Conservation (phyloP, 1,140 invertebrate genomes). For the Amyelois transitella region DNA sequence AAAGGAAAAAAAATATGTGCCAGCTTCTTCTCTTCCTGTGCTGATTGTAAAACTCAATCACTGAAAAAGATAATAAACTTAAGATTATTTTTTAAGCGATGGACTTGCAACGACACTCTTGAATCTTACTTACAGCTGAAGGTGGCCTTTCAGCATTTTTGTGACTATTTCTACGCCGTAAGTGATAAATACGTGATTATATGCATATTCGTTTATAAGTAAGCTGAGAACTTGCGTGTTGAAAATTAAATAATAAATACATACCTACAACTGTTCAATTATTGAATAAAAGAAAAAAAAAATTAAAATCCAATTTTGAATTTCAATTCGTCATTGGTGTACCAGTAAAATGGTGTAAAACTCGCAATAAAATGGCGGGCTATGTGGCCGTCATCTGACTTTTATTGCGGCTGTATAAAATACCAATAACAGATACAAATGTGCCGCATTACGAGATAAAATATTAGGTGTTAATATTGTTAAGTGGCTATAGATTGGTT, state of each 20-base stretch:
- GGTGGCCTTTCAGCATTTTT: no score
- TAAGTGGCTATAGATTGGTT: no score
- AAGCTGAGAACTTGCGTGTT: not conserved
- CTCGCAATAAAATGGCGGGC: conserved; percentile 23
- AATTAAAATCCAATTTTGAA: no score
- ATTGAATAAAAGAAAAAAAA: no score
- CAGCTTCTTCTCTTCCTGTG: no score
- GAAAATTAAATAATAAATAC: conserved; percentile 18
- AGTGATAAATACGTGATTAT: not conserved
- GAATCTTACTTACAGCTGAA: no score
- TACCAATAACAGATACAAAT: conserved; percentile 15
- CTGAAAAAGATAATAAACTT: no score
- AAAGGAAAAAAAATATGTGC: no score
- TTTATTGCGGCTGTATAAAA: conserved; percentile 29
- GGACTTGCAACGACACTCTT: no score
- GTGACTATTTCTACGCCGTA: no score
- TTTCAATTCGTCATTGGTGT: not conserved
- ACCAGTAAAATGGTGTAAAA: conserved; percentile 23
- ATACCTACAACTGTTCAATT: conserved; percentile 2
- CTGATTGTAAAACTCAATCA: no score
- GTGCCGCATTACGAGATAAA: not conserved
- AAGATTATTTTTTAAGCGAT: no score
- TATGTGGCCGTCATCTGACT: conserved; percentile 24
- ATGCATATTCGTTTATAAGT: not conserved
- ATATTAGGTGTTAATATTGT: not conserved